Evolutionary conservation across 2,113 vertebrate genomes (phyloP).

Genomic region (Perca flavescens): DNA sequence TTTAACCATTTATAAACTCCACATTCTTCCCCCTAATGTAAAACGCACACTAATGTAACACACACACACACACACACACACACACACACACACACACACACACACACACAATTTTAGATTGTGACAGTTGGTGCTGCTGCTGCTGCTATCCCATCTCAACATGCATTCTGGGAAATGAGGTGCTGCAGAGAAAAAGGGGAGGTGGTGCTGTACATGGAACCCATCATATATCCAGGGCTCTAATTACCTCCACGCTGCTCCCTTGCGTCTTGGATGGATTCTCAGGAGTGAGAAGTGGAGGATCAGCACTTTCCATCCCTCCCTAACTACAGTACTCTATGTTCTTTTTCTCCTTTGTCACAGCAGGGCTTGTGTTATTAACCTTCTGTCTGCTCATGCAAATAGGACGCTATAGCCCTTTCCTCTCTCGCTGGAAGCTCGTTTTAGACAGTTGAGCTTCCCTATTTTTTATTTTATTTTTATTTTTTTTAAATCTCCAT

Average conservation of each 20-base stretch:
- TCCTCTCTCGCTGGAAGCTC: constrained; percentile 37
- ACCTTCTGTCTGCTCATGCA: constrained; percentile 84
- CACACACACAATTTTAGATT: constrained; percentile 28
- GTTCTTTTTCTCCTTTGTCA: constrained; percentile 75
- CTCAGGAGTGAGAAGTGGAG: constrained; percentile 73
- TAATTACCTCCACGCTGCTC: constrained; percentile 77
- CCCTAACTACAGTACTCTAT: constrained; percentile 57
- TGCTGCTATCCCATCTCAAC: constrained; percentile 28
- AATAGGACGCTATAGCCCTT: constrained; percentile 66
- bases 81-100: too few species aligned
- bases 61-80: neutral
- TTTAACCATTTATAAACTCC: neutral
- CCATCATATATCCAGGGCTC: constrained; percentile 70
- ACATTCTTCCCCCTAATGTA: constrained; percentile 2
- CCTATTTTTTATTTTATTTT: constrained; percentile 33
- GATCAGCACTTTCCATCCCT: constrained; percentile 80
- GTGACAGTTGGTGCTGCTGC: constrained; percentile 11
- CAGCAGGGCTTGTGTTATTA: constrained; percentile 80
- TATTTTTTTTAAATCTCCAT: constrained; percentile 52
- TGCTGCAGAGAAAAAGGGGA: constrained; percentile 40
- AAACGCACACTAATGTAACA: neutral
- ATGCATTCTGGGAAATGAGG: constrained; percentile 66
- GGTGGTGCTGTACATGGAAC: constrained; percentile 54
- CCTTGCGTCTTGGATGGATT: constrained; percentile 73
- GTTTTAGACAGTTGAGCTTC: constrained; percentile 59